Conservation (phyloP, 1,140 invertebrate species). For the Adelges cooleyi region DNA sequence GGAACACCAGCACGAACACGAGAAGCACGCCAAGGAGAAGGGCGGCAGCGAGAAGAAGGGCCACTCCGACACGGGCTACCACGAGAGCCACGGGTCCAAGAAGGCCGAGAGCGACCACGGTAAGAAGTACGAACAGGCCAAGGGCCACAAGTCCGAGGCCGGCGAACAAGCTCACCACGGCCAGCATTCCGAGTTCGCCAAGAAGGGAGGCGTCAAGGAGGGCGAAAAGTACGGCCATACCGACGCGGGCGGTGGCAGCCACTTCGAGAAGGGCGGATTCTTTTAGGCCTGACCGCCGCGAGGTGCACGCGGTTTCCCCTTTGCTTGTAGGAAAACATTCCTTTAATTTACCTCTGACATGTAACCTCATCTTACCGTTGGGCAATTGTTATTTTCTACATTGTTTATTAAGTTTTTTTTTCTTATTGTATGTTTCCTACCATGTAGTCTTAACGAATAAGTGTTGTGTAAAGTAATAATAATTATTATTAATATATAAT, state of each 20-base stretch:
- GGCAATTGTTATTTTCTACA: no score
- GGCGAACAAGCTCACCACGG: conserved; percentile 32
- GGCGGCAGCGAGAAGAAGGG: conserved; percentile 33
- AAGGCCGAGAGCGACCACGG: conserved; percentile 33
- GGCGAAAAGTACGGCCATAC: conserved; percentile 34
- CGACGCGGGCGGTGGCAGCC: conserved; percentile 28
- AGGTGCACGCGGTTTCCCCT: no score
- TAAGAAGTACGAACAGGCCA: conserved; percentile 32
- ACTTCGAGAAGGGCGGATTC: conserved; percentile 23
- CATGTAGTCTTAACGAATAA: no score
- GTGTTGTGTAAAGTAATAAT: no score
- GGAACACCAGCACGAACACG: conserved; percentile 38
- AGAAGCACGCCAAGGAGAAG: conserved; percentile 32
- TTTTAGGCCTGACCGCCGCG: neutral
- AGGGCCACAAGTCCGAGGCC: conserved; percentile 32
- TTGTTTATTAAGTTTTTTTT: no score
- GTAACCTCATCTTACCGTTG: no score
- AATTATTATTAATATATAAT: no score
- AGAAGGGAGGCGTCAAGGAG: conserved; percentile 33
- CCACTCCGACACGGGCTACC: conserved; percentile 33
- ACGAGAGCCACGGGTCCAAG: conserved; percentile 31
- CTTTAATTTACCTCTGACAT: no score
- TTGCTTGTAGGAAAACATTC: no score
- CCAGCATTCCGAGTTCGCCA: conserved; percentile 31
- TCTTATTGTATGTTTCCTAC: no score